A percentile compares a stretch with the other conserved stretches of the same genome.
These are phyloP conservation scores for Sphinx pinastri DNA, from an alignment of 2,888 invertebrate species.

Conservation along the genomic window DNA sequence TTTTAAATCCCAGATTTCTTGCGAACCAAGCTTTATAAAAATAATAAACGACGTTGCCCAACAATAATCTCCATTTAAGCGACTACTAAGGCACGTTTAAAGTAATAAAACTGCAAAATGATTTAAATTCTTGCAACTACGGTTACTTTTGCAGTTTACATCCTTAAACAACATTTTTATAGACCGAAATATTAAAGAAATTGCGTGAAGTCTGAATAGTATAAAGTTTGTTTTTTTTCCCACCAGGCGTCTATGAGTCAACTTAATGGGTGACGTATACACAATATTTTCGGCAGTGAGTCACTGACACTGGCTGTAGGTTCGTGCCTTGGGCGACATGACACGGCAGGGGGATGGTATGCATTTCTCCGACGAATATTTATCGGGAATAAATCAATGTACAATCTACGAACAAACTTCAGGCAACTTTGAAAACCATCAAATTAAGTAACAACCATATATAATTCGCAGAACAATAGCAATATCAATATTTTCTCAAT, in stretches of 20 bases:
- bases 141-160: conserved; percentile 6
- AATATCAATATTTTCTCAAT: conserved; percentile 47
- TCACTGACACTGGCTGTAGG: conserved; percentile 48
- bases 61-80: conserved; percentile 16
- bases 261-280: conserved; percentile 29
- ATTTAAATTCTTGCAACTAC: neutral
- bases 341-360: conserved; percentile 56
- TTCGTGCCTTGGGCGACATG: conserved; percentile 64
- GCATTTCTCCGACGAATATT: conserved; percentile 59
- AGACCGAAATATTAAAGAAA: neutral
- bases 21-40: conserved; percentile 5
- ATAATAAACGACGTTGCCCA: conserved; percentile 1
- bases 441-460: conserved; percentile 9
- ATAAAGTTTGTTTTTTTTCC: neutral
- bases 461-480: conserved; percentile 41
- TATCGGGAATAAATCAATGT: conserved; percentile 50
- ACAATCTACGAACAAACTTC: neutral
- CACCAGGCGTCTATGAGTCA: conserved; percentile 15
- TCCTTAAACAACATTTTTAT: neutral
- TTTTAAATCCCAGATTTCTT: neutral
- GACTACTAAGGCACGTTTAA: conserved; percentile 16
- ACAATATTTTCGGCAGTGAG: conserved; percentile 45
- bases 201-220: neutral
- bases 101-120: conserved; percentile 14
- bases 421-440: neutral